A percentile compares a stretch with the other conserved stretches of the same genome.
phyloP scores from a whole-genome alignment of 2,113 vertebrate genomes.

The Pionites leucogaster region DNA sequence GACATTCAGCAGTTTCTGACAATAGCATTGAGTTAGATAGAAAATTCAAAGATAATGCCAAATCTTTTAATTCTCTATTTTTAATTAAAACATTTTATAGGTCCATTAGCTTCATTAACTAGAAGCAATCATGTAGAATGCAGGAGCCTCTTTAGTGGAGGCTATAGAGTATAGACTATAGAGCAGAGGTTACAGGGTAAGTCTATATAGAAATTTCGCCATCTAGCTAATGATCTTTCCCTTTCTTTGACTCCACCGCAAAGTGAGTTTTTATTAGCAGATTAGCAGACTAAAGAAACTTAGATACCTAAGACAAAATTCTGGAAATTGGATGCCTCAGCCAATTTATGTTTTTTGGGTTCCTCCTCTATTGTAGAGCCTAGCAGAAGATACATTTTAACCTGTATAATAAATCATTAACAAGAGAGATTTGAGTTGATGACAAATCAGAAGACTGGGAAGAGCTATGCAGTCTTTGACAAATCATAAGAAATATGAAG shows the following conservation, averaged over 20 bases:
- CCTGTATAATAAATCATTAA: not conserved
- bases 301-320: not conserved
- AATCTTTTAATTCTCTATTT: not conserved
- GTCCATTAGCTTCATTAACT: not conserved
- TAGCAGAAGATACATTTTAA: not conserved
- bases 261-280: not conserved
- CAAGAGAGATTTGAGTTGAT: not conserved
- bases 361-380: not conserved
- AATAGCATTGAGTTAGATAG: not conserved
- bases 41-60: not conserved
- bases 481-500: not conserved
- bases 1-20: not conserved
- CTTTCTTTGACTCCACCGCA: not conserved
- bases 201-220: not conserved
- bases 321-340: not conserved
- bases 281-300: not conserved
- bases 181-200: fast-evolving
- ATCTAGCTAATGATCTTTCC: not conserved
- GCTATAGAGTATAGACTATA: not conserved
- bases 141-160: not conserved
- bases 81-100: not conserved
- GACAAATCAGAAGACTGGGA: not conserved
- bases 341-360: not conserved
- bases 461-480: not conserved
- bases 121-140: not conserved